These are phyloP conservation scores for Andrena fulva DNA, from an alignment of 2,888 invertebrate species.

Conservation along the genomic window DNA sequence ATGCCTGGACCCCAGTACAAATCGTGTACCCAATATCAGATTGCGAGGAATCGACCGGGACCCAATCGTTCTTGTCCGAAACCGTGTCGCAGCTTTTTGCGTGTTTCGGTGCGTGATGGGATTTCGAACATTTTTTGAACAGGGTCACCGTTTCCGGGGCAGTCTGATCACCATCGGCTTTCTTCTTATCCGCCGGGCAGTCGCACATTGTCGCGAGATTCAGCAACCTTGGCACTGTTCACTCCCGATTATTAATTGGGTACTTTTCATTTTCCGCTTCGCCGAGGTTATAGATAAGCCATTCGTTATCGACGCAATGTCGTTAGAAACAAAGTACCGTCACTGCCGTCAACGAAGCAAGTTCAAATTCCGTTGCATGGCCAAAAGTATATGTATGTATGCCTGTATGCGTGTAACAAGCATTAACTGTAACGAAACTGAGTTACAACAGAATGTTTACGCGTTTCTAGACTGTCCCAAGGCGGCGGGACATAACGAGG, in stretches of 20 bases:
- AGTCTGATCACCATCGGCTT: neutral
- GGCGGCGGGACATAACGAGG: slow-evolving; percentile 35
- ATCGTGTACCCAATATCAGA: neutral
- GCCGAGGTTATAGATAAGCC: slow-evolving; percentile 2
- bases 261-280: neutral
- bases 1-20: slow-evolving; percentile 6
- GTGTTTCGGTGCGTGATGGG: slow-evolving; percentile 34
- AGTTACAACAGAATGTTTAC: neutral
- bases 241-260: neutral
- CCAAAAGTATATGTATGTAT: no score
- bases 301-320: neutral
- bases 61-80: slow-evolving; percentile 16
- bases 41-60: slow-evolving; percentile 13
- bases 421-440: neutral
- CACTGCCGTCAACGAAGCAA: neutral
- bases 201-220: slow-evolving; percentile 69
- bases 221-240: neutral
- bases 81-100: slow-evolving; percentile 9
- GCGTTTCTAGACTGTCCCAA: slow-evolving; percentile 46
- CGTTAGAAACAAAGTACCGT: slow-evolving; percentile 6
- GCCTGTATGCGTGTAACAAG: no score
- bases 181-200: slow-evolving; percentile 49
- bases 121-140: slow-evolving; percentile 56
- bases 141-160: slow-evolving; percentile 60
- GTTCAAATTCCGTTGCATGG: neutral